A percentile compares a stretch with the other conserved stretches of the same genome.
Evolutionary conservation across 1,140 invertebrate species (phyloP).

Genomic region (Drosophila seguyi): DNA sequence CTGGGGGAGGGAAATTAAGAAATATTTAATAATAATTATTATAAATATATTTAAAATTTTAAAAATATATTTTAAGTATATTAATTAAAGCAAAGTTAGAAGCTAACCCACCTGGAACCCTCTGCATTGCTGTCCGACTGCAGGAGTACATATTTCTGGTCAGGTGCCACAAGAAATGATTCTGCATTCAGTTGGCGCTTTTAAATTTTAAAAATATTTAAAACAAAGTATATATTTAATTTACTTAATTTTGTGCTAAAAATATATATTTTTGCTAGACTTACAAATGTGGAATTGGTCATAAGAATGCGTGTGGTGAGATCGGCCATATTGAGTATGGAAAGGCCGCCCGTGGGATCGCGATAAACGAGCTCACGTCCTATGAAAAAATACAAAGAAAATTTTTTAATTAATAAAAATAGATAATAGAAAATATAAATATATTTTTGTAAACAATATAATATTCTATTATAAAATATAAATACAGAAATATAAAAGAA

Average conservation of each 20-base stretch:
- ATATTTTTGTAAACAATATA: too few species aligned
- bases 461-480: not conserved
- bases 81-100: too few species aligned
- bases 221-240: not conserved
- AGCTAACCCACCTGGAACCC: conserved; percentile 82
- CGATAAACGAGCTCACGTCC: conserved; percentile 90
- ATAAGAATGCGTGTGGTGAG: conserved; percentile 89
- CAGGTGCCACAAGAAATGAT: conserved; percentile 91
- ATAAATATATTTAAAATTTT: not conserved
- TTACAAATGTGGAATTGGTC: conserved; percentile 93
- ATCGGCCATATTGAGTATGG: conserved; percentile 90
- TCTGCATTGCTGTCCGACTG: conserved; percentile 88
- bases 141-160: conserved; percentile 90
- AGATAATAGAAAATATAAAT: not conserved
- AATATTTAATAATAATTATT: not conserved
- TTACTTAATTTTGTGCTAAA: not conserved
- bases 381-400: conserved; percentile 6
- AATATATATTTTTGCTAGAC: conserved; percentile 55
- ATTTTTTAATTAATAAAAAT: not conserved
- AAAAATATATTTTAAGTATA: not conserved
- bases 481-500: too few species aligned
- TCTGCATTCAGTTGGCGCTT: conserved; percentile 90
- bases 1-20: conserved; percentile 60
- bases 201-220: not conserved
- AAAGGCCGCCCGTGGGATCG: conserved; percentile 90